Conservation (phyloP, 2,888 invertebrate species). For the Anorthoa munda region DNA sequence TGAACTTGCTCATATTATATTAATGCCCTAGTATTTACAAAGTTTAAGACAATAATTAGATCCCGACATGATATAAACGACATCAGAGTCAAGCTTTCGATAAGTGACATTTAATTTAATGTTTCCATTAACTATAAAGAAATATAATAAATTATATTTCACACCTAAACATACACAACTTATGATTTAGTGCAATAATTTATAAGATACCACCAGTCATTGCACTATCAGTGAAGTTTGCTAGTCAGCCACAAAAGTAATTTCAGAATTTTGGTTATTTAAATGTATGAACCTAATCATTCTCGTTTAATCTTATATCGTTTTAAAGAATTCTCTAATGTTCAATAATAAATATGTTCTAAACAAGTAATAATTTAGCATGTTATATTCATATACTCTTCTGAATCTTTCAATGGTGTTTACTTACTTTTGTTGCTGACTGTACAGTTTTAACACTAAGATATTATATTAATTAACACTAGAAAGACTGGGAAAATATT, state of each 20-base stretch:
- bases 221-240: conserved; percentile 53
- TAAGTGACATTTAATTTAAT: conserved; percentile 35
- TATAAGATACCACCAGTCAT: conserved; percentile 50
- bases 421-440: conserved; percentile 39
- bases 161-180: conserved; percentile 53
- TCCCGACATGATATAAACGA: conserved; percentile 32
- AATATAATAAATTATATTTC: conserved; percentile 59
- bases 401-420: not conserved
- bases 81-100: conserved; percentile 32
- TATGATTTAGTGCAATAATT: conserved; percentile 55
- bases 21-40: conserved; percentile 70
- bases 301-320: no score
- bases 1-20: conserved; percentile 42
- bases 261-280: conserved; percentile 9
- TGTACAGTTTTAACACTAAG: conserved; percentile 39
- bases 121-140: conserved; percentile 51
- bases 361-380: conserved; percentile 10
- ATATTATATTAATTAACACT: conserved; percentile 59
- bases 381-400: conserved; percentile 16
- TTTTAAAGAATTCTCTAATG: conserved; percentile 14
- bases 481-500: conserved; percentile 65
- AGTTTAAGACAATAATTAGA: conserved; percentile 46
- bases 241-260: conserved; percentile 42
- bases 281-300: conserved; percentile 1
- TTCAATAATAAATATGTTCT: conserved; percentile 15